Evolutionary conservation across 64 coral and sea anemone genomes (phyloP).

Genomic region (Catalaphyllia jardinei): DNA sequence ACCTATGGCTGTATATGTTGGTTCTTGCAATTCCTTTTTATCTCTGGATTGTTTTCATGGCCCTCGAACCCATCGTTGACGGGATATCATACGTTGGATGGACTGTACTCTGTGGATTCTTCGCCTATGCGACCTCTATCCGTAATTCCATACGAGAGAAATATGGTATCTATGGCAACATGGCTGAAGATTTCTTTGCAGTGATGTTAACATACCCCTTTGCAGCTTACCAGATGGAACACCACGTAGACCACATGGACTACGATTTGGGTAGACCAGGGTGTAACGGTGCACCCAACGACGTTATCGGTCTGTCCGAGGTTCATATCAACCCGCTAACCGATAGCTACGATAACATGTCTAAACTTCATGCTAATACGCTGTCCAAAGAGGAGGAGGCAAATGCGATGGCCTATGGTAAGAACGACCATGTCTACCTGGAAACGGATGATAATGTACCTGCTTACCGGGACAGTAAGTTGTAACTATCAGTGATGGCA

Average conservation of each 20-base stretch:
- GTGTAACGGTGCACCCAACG: background rate
- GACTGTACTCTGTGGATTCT: constrained; percentile 18
- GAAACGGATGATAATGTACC: background rate
- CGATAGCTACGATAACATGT: background rate
- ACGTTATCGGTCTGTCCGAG: background rate
- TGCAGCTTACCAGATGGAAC: constrained; percentile 35
- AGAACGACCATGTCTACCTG: background rate
- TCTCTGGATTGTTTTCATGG: constrained; percentile 24
- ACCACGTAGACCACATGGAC: constrained; percentile 1
- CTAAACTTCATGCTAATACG: background rate
- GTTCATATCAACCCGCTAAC: background rate
- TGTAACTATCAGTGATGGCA: too few relatives aligned
- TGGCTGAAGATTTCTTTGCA: constrained; percentile 48
- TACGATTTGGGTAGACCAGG: background rate
- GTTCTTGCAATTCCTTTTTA: constrained; percentile 25
- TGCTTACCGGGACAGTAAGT: too few relatives aligned
- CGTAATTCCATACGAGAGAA: constrained; percentile 37
- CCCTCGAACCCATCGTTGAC: background rate
- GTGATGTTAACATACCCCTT: constrained; percentile 30
- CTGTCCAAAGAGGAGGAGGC: background rate
- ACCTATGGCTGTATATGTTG: constrained; percentile 6
- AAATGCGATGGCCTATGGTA: background rate
- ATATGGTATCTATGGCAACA: constrained; percentile 32
- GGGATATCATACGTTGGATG: constrained; percentile 19
- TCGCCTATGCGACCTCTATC: constrained; percentile 28